A percentile compares a stretch with the other conserved stretches of the same genome.
Conservation (phyloP, 2,797 vertebrate species). For the Bradypus variegatus region DNA sequence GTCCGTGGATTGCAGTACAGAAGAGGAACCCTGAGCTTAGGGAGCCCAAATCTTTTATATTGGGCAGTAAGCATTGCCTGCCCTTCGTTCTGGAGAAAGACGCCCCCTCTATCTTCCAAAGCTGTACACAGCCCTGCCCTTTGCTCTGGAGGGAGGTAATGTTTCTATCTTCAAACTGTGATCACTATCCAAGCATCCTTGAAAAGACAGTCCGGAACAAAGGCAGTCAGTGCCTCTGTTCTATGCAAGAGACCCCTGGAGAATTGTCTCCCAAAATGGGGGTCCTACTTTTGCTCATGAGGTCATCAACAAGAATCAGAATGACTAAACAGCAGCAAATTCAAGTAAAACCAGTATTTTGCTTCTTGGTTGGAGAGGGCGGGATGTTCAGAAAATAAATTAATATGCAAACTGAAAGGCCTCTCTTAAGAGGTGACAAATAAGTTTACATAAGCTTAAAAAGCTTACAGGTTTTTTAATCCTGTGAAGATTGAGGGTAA, state of each 20-base stretch:
- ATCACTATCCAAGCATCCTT: background rate
- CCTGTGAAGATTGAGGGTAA: background rate
- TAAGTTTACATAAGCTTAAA: too few relatives aligned
- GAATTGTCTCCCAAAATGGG: background rate
- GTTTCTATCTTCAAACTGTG: background rate
- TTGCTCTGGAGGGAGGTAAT: background rate
- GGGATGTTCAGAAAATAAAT: background rate
- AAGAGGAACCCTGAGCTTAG: too few relatives aligned
- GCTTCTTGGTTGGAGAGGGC: background rate
- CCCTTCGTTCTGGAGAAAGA: background rate
- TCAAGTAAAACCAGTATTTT: background rate
- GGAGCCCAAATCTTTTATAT: background rate
- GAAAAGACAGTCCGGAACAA: background rate
- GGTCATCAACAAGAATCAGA: background rate
- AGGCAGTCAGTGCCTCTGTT: background rate
- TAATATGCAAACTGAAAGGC: background rate
- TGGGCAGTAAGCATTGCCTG: background rate
- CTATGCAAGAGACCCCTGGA: background rate
- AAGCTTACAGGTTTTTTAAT: background rate
- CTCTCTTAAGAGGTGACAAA: background rate
- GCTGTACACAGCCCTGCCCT: too few relatives aligned
- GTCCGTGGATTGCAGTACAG: background rate
- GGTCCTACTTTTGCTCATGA: background rate
- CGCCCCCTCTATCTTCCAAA: background rate
- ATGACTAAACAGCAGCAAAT: background rate